Evolutionary conservation across 2,888 invertebrate genomes (phyloP).

Genomic region (Busseola fusca): DNA sequence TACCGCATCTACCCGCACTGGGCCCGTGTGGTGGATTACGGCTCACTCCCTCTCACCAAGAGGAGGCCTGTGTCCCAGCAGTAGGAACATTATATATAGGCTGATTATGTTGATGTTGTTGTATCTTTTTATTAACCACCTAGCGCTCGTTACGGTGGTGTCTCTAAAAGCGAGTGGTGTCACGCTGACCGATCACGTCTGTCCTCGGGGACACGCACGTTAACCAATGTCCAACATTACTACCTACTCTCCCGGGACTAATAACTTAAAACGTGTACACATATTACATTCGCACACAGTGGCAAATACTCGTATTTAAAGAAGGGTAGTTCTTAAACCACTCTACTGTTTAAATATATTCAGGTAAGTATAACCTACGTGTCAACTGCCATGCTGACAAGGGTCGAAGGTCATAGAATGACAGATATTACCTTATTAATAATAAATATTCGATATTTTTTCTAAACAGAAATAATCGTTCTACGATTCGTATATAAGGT

Average conservation of each 20-base stretch:
- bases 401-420: neutral
- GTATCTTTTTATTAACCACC: too few relatives aligned
- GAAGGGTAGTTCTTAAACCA: neutral
- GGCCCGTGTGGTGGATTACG: too few relatives aligned
- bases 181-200: constrained; percentile 65
- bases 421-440: neutral
- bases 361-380: neutral
- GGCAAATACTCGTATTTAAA: neutral
- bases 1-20: too few relatives aligned
- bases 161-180: constrained; percentile 16
- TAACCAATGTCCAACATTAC: constrained; percentile 44
- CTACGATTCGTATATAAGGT: neutral
- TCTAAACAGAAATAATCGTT: neutral
- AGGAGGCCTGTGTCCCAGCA: too few relatives aligned
- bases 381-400: neutral
- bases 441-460: neutral
- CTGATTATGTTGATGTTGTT: too few relatives aligned
- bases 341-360: neutral
- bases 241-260: constrained; percentile 58
- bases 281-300: constrained; percentile 1
- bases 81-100: too few relatives aligned
- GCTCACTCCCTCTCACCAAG: too few relatives aligned
- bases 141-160: neutral
- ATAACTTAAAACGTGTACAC: constrained; percentile 5
- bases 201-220: constrained; percentile 54